A percentile compares a stretch with the other conserved stretches of the same genome.
Evolutionary conservation across 2,888 invertebrate species (phyloP).

Genomic region (Pollenia amentaria): DNA sequence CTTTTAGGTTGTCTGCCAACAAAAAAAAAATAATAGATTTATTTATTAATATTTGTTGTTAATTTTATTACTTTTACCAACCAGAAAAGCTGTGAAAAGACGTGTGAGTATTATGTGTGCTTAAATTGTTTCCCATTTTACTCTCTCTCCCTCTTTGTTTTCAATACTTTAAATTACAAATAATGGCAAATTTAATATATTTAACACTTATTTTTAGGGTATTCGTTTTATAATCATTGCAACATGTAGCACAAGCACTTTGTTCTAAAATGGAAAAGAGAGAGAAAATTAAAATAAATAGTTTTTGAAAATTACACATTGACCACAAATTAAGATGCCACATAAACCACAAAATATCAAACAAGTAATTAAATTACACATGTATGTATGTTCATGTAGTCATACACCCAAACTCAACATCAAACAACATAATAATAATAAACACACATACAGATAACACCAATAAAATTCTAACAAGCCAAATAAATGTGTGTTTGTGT

Average conservation of each 20-base stretch:
- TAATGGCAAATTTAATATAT: conserved; percentile 11
- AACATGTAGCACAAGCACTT: neutral
- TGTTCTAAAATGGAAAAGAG: neutral
- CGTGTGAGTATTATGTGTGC: neutral
- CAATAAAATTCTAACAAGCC: neutral
- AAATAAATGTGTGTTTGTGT: conserved; percentile 6
- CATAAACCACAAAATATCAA: conserved; percentile 71
- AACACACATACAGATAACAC: conserved; percentile 6
- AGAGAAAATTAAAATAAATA: conserved; percentile 25
- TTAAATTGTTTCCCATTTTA: neutral
- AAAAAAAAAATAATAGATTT: neutral
- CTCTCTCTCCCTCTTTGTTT: neutral
- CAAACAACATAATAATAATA: neutral
- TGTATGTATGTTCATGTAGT: neutral
- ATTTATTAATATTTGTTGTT: neutral
- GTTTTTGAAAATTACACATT: conserved; percentile 64
- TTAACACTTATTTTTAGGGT: neutral
- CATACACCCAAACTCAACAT: neutral
- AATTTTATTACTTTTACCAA: neutral
- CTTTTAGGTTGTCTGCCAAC: neutral
- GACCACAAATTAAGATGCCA: conserved; percentile 74
- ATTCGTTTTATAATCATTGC: neutral
- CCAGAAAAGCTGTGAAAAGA: neutral
- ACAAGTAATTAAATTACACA: conserved; percentile 73
- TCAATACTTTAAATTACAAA: conserved; percentile 2